Evolutionary conservation across 2,113 vertebrate genomes (phyloP).

Genomic region (Genyomyrus donnyi): DNA sequence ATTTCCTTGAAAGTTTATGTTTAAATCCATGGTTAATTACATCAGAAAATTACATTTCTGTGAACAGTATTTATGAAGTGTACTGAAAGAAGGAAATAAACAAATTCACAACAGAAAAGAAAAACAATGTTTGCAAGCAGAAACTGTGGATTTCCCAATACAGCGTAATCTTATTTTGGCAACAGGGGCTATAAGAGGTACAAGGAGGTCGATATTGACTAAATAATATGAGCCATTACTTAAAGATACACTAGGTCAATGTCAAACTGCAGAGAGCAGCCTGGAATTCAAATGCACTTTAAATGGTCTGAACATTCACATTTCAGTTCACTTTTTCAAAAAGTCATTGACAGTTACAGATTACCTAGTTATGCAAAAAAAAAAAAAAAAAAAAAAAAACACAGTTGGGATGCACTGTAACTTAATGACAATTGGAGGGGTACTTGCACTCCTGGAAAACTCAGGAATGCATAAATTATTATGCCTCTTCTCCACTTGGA

Average conservation of each 20-base stretch:
- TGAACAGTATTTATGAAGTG: not conserved
- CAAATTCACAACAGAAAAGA: not conserved
- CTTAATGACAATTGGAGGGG: not conserved
- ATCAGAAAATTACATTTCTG: not conserved
- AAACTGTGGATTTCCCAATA: slow-evolving; percentile 5
- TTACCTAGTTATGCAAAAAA: not conserved
- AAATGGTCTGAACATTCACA: slow-evolving; percentile 3
- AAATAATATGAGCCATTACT: slow-evolving; percentile 1
- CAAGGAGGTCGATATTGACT: slow-evolving; percentile 4
- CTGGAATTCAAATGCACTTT: not conserved
- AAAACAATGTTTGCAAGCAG: not conserved
- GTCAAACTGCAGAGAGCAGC: not conserved
- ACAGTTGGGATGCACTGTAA: not conserved
- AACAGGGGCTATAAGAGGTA: not conserved
- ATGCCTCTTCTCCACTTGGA: not conserved
- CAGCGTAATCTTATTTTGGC: not conserved
- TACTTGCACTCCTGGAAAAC: not conserved
- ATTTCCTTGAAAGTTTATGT: not conserved
- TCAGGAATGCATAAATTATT: not conserved
- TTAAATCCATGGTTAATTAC: not conserved
- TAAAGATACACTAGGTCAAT: not conserved
- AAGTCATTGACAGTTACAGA: not conserved
- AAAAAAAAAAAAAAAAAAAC: too few relatives aligned
- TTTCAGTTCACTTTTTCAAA: not conserved
- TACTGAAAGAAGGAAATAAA: not conserved